phyloP scores from a whole-genome alignment of 2,113 vertebrate species.

The Chlorodrepanis virens region DNA sequence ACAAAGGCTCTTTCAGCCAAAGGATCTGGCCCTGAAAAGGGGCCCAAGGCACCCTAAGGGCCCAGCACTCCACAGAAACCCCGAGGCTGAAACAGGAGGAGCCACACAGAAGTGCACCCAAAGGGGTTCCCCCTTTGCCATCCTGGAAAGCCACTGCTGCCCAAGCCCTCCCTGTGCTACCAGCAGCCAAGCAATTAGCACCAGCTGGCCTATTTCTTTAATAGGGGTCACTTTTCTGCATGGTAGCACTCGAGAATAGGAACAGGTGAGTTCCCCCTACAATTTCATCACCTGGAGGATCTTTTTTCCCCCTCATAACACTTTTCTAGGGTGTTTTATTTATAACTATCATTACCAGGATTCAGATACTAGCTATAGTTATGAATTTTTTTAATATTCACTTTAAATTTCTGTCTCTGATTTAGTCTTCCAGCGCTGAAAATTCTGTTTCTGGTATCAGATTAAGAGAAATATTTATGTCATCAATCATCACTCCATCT shows the following conservation, averaged over 20 bases:
- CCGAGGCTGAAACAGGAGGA: not conserved
- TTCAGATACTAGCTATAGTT: not conserved
- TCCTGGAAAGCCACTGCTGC: rapidly evolving
- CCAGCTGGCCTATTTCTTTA: not conserved
- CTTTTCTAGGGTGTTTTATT: not conserved
- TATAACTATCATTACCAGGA: not conserved
- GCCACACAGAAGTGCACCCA: not conserved
- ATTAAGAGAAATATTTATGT: not conserved
- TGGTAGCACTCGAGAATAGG: not conserved
- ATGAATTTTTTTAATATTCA: not conserved
- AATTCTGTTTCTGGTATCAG: not conserved
- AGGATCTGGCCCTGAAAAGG: not conserved
- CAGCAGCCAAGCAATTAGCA: not conserved
- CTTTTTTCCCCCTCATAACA: too few species aligned
- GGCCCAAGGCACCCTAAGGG: not conserved
- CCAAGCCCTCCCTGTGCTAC: rapidly evolving
- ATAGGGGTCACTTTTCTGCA: not conserved
- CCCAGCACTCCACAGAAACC: not conserved
- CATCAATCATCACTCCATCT: not conserved
- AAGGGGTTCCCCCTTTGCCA: not conserved
- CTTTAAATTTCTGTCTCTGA: not conserved
- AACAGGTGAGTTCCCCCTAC: not conserved
- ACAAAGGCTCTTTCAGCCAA: not conserved
- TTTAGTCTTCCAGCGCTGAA: not conserved
- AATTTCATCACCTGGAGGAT: not conserved